These are phyloP conservation scores for Conus betulinus DNA, from an alignment of 1,140 invertebrate species.

Conservation along the genomic window DNA sequence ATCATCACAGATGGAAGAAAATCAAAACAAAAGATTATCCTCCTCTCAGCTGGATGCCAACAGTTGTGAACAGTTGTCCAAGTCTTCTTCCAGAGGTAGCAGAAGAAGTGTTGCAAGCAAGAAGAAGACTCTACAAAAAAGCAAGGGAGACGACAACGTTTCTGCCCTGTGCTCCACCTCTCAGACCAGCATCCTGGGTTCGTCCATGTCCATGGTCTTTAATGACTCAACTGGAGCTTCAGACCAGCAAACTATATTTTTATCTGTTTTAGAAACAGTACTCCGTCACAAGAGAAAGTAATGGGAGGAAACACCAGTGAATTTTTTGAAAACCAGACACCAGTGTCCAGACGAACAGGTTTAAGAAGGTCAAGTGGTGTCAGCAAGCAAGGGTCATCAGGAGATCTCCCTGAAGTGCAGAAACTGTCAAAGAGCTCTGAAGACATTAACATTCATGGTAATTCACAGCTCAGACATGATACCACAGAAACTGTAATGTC, in stretches of 20 bases:
- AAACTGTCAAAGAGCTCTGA: neutral
- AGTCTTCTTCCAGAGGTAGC: neutral
- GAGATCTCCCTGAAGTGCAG: neutral
- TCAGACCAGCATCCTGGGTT: constrained; percentile 30
- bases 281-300: neutral
- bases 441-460: neutral
- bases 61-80: neutral
- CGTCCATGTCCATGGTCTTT: constrained; percentile 62
- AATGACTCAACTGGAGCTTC: constrained; percentile 45
- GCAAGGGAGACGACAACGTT: neutral
- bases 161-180: neutral
- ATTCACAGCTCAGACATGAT: neutral
- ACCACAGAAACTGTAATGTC: neutral
- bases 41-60: neutral
- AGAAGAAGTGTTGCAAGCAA: neutral
- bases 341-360: neutral
- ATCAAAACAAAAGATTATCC: neutral
- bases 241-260: neutral
- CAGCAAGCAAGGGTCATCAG: neutral
- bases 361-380: neutral
- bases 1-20: constrained; percentile 1
- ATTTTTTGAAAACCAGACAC: too few relatives aligned
- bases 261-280: neutral
- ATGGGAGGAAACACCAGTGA: too few relatives aligned
- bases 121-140: neutral